Base-by-base conservation (phyloP, 2,888 invertebrate genomes). In the Stenichneumon culpator region DNA sequence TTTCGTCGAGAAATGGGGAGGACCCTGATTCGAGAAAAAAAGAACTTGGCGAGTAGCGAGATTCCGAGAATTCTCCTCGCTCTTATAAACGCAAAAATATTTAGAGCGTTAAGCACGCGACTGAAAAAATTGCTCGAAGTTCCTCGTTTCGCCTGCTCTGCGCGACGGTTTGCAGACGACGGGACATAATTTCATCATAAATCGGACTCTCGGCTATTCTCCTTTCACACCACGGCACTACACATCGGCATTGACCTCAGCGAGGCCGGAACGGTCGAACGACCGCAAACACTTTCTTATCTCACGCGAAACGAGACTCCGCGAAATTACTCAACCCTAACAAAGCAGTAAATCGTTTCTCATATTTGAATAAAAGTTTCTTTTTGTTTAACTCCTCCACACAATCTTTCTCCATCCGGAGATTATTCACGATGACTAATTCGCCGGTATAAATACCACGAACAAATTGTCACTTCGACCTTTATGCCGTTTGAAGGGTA, bases 91-190 rank as follows among this genome's bases (percentile, higher is more conserved):
- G 70, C 77, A 74, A 79, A 3, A 85, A 79, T 72, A 85, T 85
- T 67, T 85, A 75, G 82, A 69, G 68, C 74, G 77, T 81, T 81
- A 80, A 86, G 73, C 85, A 77, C 85, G 85, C 77, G 80, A 85
- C 79, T 57, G 72, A 86, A 82, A 80, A 68, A 82, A 72, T 73
- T 73, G 19, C 82, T 79, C 72, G 75, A 75, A 75, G 79, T 75
- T 82, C 60, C 79, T 75, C 82, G 22, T 79, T 77, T 78, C 78
- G 69, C 70, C 63, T 32, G 28, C 67, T 16, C 36, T 68, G 22
- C 74, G 73, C 72, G n/a, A 25, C 32, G 39, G 44, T 47, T 74
- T 63, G 52, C 50, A 50, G 65, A 73, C 57, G 39, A 73, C 63
- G 73, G 78, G 77, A 83, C 77, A 80, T 78, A 73, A 86, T 86